Percentiles rank a stretch among this genome's conserved stretches.
Conservation (phyloP, 1,140 invertebrate species). For the Drosophila tropicalis region DNA sequence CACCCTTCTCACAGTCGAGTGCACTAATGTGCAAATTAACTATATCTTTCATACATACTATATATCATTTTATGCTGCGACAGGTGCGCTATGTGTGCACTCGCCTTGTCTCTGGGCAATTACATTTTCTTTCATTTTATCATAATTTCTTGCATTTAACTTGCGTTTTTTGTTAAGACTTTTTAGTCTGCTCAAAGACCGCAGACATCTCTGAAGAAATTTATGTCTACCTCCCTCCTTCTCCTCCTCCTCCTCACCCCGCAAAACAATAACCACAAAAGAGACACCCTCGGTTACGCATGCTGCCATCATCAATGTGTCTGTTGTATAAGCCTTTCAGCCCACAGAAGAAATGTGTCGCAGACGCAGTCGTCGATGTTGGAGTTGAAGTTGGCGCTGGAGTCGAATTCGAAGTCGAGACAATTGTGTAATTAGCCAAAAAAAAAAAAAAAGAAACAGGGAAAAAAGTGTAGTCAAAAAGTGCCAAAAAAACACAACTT, state of each 20-base stretch:
- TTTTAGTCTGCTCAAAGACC: slow-evolving; percentile 45
- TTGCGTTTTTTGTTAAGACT: slow-evolving; percentile 26
- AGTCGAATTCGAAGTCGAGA: slow-evolving; percentile 34
- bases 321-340: slow-evolving; percentile 61
- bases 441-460: slow-evolving; percentile 30
- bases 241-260: slow-evolving; percentile 9
- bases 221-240: background rate
- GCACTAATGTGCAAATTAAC: slow-evolving; percentile 72
- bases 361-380: background rate
- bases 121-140: slow-evolving; percentile 51
- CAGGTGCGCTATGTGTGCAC: background rate
- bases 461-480: slow-evolving; percentile 21
- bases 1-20: slow-evolving; percentile 20
- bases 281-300: slow-evolving; percentile 71
- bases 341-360: slow-evolving; percentile 57
- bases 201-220: slow-evolving; percentile 23
- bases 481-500: slow-evolving; percentile 45
- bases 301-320: slow-evolving; percentile 40
- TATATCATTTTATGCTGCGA: slow-evolving; percentile 26
- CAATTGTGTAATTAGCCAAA: slow-evolving; percentile 77
- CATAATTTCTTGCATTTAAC: slow-evolving; percentile 63
- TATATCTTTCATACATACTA: slow-evolving; percentile 42
- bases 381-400: slow-evolving; percentile 1
- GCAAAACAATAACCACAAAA: slow-evolving; percentile 42
- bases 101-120: slow-evolving; percentile 61